A percentile compares a stretch with the other conserved stretches of the same genome.
These are phyloP conservation scores for Cancer borealis DNA, from an alignment of 2,888 invertebrate genomes.

Conservation along the genomic window DNA sequence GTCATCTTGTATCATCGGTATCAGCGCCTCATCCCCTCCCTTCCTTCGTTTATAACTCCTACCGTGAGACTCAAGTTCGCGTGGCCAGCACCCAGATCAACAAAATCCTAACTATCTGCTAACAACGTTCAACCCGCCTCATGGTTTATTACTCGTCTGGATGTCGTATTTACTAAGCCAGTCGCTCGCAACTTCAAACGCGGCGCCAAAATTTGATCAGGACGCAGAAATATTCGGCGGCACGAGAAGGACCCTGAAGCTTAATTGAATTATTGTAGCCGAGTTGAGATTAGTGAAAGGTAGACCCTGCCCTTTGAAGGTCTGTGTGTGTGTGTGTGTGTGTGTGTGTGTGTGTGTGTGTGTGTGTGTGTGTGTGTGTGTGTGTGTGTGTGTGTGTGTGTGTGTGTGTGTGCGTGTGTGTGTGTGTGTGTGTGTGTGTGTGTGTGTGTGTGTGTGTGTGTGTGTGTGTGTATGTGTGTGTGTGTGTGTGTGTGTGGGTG, in stretches of 20 bases:
- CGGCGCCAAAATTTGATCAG: slow-evolving; percentile 1
- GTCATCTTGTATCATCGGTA: background rate
- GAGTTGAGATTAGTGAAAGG: slow-evolving; percentile 37
- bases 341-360: slow-evolving; percentile 38
- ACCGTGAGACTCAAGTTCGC: background rate
- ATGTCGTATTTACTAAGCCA: slow-evolving; percentile 5
- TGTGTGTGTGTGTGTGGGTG: too few relatives aligned
- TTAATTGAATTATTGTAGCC: slow-evolving; percentile 9
- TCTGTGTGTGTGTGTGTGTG: slow-evolving; percentile 21
- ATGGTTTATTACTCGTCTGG: background rate
- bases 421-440: too few relatives aligned
- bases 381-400: slow-evolving; percentile 40
- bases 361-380: slow-evolving; percentile 40
- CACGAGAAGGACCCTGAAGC: background rate
- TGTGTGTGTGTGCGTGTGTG: too few relatives aligned
- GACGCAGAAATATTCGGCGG: background rate
- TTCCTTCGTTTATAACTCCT: background rate
- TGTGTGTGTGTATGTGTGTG: too few relatives aligned
- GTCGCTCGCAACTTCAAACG: slow-evolving; percentile 22
- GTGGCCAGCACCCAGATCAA: background rate
- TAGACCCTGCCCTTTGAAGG: slow-evolving; percentile 18
- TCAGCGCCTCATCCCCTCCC: background rate
- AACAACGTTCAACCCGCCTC: background rate
- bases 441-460: too few relatives aligned
- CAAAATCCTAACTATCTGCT: slow-evolving; percentile 9